Percentiles rank a stretch among this genome's conserved stretches.
These are phyloP conservation scores for Epiperipatus broadwayi DNA, from an alignment of 2,888 invertebrate species.

Conservation along the genomic window DNA sequence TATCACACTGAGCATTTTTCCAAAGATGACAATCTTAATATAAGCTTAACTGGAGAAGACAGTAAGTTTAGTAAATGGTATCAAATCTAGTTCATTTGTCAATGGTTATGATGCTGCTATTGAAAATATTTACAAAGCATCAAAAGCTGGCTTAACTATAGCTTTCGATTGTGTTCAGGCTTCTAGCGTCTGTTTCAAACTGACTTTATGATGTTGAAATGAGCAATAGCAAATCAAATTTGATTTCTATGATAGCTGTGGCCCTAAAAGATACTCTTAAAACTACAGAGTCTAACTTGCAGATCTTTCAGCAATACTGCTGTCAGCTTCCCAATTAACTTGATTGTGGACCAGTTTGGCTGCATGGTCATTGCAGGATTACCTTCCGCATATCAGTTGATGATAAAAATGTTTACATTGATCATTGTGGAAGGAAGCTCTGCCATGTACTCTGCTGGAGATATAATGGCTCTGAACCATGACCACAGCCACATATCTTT, in stretches of 20 bases:
- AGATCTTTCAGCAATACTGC: conserved; percentile 86
- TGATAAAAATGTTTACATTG: conserved; percentile 93
- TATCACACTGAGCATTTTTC: no score
- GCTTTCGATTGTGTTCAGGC: conserved; percentile 89
- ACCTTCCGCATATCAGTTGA: conserved; percentile 71
- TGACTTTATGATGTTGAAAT: conserved; percentile 64
- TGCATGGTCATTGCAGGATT: conserved; percentile 80
- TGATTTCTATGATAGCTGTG: conserved; percentile 89
- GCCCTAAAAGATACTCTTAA: conserved; percentile 77
- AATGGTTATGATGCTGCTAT: conserved; percentile 90
- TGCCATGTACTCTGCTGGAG: no score
- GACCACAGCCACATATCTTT: no score
- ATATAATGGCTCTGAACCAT: no score
- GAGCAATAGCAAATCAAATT: conserved; percentile 51
- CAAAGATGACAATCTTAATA: no score
- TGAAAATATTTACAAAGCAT: conserved; percentile 57
- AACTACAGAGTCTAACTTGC: conserved; percentile 80
- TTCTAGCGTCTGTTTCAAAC: conserved; percentile 81
- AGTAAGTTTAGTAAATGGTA: no score
- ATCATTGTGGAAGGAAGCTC: conserved; percentile 85
- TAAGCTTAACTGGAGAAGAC: no score
- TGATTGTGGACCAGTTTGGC: conserved; percentile 92
- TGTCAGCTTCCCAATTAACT: conserved; percentile 78
- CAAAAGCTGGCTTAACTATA: conserved; percentile 67
- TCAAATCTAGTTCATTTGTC: no score